Conservation (phyloP, 2,888 invertebrate species). For the Scaptodrosophila latifasciaeformis region DNA sequence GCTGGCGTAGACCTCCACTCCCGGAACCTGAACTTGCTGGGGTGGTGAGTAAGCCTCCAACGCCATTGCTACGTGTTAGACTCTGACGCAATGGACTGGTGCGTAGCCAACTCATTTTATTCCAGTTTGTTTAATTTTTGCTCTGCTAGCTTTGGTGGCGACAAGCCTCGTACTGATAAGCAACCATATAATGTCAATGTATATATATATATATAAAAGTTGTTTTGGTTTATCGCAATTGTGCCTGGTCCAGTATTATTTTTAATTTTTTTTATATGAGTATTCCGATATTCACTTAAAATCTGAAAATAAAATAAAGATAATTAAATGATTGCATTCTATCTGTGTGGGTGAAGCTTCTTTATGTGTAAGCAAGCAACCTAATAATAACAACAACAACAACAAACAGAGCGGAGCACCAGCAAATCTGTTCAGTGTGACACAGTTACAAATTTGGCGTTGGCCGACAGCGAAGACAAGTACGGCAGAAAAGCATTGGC, state of each 20-base stretch:
- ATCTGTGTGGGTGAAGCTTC: not conserved
- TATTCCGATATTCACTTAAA: conserved; percentile 23
- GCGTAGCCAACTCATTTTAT: conserved; percentile 83
- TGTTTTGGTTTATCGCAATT: conserved; percentile 6
- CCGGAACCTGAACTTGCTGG: conserved; percentile 12
- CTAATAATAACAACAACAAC: not conserved
- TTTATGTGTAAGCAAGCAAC: not conserved
- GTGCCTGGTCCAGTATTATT: no score
- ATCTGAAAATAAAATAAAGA: conserved; percentile 13
- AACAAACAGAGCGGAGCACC: not conserved
- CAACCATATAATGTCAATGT: conserved; percentile 20
- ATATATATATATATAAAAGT: conserved; percentile 11
- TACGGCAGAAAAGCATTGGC: no score
- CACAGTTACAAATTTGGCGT: conserved; percentile 31
- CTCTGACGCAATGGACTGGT: conserved; percentile 76
- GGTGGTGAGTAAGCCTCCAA: conserved; percentile 13
- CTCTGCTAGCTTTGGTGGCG: conserved; percentile 28
- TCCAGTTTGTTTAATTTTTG: conserved; percentile 7
- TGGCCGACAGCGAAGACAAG: not conserved
- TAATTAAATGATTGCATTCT: not conserved
- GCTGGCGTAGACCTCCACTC: conserved; percentile 74
- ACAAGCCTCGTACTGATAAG: conserved; percentile 32
- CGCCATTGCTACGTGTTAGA: conserved; percentile 76
- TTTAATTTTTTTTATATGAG: conserved; percentile 6
- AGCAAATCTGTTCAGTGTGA: not conserved